These are phyloP conservation scores for Acropternis orthonyx DNA, from an alignment of 2,797 vertebrate species.

Conservation along the genomic window DNA sequence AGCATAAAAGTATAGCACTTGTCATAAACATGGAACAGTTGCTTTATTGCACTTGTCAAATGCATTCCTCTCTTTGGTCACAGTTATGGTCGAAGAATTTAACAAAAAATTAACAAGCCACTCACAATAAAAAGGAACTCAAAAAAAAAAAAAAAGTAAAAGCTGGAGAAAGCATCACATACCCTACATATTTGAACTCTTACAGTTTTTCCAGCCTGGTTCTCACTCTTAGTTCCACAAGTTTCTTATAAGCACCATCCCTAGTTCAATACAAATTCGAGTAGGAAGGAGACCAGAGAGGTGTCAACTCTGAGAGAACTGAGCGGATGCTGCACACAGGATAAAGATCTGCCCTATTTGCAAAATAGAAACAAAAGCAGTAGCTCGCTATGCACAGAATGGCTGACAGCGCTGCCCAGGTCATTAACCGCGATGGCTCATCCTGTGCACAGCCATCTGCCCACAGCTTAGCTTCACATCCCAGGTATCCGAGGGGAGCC, in stretches of 20 bases:
- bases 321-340: not conserved
- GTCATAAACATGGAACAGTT: conserved; percentile 75
- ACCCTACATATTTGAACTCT: not conserved
- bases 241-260: not conserved
- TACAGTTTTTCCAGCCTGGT: not conserved
- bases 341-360: not conserved
- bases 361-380: not conserved
- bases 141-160: conserved; percentile 59
- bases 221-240: not conserved
- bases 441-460: not conserved
- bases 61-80: conserved; percentile 84
- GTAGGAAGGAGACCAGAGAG: not conserved
- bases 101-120: conserved; percentile 64
- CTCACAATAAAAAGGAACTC: conserved; percentile 61
- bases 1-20: conserved; percentile 75
- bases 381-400: not conserved
- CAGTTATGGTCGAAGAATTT: conserved; percentile 77
- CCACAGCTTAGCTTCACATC: not conserved
- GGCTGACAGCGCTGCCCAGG: not conserved
- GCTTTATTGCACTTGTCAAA: conserved; percentile 74
- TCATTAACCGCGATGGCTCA: conserved; percentile 3
- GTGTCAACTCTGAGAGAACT: not conserved
- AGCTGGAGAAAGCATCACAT: conserved; percentile 18
- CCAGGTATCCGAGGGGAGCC: not conserved
- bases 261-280: not conserved